phyloP scores from a whole-genome alignment of 2,113 vertebrate genomes.

The Corythaixoides concolor region DNA sequence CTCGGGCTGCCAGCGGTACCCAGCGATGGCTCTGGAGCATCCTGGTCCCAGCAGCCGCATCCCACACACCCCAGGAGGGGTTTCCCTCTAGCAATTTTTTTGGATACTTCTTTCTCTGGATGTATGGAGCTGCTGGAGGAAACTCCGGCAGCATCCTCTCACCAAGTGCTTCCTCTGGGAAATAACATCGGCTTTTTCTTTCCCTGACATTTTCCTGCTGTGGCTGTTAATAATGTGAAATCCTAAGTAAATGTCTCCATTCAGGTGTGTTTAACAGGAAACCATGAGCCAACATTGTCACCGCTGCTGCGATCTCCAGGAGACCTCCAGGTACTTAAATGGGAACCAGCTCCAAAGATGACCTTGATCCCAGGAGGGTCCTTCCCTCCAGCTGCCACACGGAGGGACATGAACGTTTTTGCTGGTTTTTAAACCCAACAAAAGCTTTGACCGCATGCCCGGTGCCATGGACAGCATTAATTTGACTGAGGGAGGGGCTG shows the following conservation, averaged over 20 bases:
- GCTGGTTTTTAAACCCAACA: not conserved
- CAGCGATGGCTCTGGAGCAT: not conserved
- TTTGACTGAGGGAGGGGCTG: accelerated
- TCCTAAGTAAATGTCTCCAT: constrained; percentile 30
- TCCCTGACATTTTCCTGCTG: constrained; percentile 2
- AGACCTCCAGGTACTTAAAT: not conserved
- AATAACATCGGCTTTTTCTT: not conserved
- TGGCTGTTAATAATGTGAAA: not conserved
- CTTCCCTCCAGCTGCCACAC: not conserved
- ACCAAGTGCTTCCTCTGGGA: not conserved
- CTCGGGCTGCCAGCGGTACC: not conserved
- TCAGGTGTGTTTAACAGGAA: not conserved
- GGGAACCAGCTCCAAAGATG: not conserved
- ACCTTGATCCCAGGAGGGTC: not conserved
- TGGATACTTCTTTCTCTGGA: not conserved
- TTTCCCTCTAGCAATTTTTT: not conserved
- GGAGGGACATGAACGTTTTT: not conserved
- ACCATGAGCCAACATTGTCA: not conserved
- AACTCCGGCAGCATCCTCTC: not conserved
- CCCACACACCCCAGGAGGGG: not conserved
- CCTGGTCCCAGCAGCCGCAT: not conserved
- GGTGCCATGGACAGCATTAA: not conserved
- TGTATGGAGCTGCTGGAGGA: not conserved
- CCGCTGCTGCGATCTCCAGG: not conserved
- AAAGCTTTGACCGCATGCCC: not conserved